These are phyloP conservation scores for Telenomus remus DNA, from an alignment of 1,140 invertebrate genomes.

Conservation along the genomic window DNA sequence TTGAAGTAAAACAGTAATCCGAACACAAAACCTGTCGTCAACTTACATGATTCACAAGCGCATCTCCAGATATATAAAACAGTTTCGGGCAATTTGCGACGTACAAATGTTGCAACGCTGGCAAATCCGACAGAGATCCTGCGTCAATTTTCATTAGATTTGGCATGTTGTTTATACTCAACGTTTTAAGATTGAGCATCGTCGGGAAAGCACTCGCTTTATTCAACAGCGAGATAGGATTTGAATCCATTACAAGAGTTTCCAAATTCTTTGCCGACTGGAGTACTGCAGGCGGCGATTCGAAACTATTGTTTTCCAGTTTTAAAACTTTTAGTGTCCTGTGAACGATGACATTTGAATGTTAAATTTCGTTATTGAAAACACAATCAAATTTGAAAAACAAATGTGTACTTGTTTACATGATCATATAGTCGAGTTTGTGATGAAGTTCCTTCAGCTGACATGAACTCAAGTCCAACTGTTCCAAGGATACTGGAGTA, in stretches of 20 bases:
- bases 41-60: slow-evolving; percentile 64
- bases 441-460: slow-evolving; percentile 69
- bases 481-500: slow-evolving; percentile 79
- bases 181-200: slow-evolving; percentile 77
- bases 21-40: neutral
- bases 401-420: neutral
- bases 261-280: slow-evolving; percentile 77
- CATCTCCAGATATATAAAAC: slow-evolving; percentile 76
- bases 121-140: slow-evolving; percentile 75
- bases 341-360: slow-evolving; percentile 8
- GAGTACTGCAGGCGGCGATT: slow-evolving; percentile 78
- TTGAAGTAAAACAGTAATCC: no score
- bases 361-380: neutral
- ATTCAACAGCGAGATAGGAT: slow-evolving; percentile 78
- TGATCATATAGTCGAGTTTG: slow-evolving; percentile 3
- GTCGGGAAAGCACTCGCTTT: slow-evolving; percentile 76
- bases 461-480: slow-evolving; percentile 82
- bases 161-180: slow-evolving; percentile 81
- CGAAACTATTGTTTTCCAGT: slow-evolving; percentile 82
- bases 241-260: slow-evolving; percentile 80
- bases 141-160: slow-evolving; percentile 76
- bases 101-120: slow-evolving; percentile 74
- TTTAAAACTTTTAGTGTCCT: slow-evolving; percentile 79
- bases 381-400: neutral
- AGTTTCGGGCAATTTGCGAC: slow-evolving; percentile 79